Conservation (phyloP, 2,888 invertebrate genomes). For the Cryptocephalus primarius region DNA sequence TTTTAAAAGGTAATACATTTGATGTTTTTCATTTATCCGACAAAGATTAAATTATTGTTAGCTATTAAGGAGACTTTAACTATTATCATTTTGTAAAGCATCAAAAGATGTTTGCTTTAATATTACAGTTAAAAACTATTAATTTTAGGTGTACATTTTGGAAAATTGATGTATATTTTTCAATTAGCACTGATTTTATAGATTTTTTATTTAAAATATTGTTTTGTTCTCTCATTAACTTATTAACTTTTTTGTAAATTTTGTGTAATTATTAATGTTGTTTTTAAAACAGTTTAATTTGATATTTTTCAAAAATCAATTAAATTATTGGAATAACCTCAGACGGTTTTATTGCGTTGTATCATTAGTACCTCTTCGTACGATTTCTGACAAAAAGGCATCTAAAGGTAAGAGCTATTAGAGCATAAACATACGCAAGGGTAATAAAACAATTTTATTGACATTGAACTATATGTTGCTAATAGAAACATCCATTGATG, state of each 20-base stretch:
- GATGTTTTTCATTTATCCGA: too few species aligned
- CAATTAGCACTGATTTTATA: slow-evolving; percentile 22
- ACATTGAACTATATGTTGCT: not conserved
- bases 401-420: too few species aligned
- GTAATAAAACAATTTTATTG: too few species aligned
- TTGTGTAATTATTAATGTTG: slow-evolving; percentile 22
- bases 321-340: not conserved
- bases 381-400: too few species aligned
- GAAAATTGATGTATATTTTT: slow-evolving; percentile 17
- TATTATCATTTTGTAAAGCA: not conserved
- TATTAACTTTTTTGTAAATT: slow-evolving; percentile 27
- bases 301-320: slow-evolving; percentile 12
- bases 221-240: slow-evolving; percentile 25
- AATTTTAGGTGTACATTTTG: slow-evolving; percentile 4
- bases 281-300: slow-evolving; percentile 19
- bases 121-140: slow-evolving; percentile 3
- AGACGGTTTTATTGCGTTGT: not conserved
- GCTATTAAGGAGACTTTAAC: not conserved
- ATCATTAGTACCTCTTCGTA: too few species aligned
- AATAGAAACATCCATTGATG: slow-evolving; percentile 13
- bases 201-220: slow-evolving; percentile 25
- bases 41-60: not conserved
- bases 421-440: too few species aligned
- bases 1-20: not conserved
- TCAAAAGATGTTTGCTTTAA: slow-evolving; percentile 7